Conservation (phyloP, 1,140 invertebrate species). For the Brachystomella parvula region DNA sequence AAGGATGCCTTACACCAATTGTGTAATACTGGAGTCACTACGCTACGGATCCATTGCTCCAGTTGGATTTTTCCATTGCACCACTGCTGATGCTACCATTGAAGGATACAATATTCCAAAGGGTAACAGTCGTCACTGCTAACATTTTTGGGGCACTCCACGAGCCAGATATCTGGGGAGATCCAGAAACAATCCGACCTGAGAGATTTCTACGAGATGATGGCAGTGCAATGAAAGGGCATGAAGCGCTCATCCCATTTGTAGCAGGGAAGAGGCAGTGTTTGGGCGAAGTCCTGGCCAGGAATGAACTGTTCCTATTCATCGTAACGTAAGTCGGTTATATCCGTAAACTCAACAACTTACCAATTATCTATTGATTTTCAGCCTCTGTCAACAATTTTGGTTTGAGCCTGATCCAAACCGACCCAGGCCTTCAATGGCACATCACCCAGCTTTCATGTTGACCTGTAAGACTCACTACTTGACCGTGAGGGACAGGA, state of each 20-base stretch:
- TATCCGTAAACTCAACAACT: no score
- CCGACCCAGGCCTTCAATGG: no score
- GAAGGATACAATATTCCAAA: conserved; percentile 66
- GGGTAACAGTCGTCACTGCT: conserved; percentile 69
- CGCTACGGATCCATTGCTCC: conserved; percentile 67
- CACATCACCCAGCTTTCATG: no score
- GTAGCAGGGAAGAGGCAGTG: background rate
- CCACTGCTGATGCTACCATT: conserved; percentile 58
- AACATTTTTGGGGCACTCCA: conserved; percentile 68
- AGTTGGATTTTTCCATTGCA: conserved; percentile 69
- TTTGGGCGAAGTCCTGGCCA: conserved; percentile 4
- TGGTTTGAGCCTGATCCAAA: no score
- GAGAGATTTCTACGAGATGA: conserved; percentile 61
- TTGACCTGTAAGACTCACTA: no score
- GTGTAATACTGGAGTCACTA: conserved; percentile 62
- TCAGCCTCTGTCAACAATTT: no score
- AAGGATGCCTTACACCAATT: conserved; percentile 70
- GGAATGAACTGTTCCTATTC: conserved; percentile 7
- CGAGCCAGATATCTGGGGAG: conserved; percentile 58
- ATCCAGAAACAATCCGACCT: conserved; percentile 65
- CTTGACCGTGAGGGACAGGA: no score
- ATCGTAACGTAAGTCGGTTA: no score
- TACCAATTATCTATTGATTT: no score
- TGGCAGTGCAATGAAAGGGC: background rate
- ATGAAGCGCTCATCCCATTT: conserved; percentile 12